Evolutionary conservation across 2,888 invertebrate genomes (phyloP).

Genomic region (Willowsia nigromaculata): DNA sequence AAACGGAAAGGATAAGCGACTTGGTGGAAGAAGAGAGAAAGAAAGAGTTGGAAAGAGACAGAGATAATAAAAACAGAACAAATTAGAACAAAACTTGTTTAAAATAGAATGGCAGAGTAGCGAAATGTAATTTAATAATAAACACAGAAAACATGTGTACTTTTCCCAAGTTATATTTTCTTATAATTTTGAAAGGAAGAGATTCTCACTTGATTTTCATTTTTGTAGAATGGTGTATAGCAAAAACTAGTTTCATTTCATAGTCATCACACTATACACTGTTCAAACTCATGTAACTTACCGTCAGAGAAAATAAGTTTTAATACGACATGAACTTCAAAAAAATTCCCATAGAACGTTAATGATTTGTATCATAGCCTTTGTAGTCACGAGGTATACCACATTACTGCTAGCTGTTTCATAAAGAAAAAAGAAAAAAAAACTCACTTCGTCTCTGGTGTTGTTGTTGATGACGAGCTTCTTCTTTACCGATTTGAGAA

Average conservation of each 20-base stretch:
- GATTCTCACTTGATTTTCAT: slow-evolving; percentile 30
- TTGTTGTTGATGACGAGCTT: slow-evolving; percentile 11
- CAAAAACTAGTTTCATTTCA: slow-evolving; percentile 14
- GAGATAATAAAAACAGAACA: slow-evolving; percentile 53
- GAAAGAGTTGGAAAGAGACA: background rate
- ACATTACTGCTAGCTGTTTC: background rate
- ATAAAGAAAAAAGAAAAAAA: background rate
- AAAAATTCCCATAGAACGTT: background rate
- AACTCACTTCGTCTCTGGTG: slow-evolving; percentile 59
- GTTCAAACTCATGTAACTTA: slow-evolving; percentile 11
- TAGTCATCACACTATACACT: background rate
- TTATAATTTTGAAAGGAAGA: slow-evolving; percentile 2
- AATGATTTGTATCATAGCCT: background rate
- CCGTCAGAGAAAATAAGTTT: slow-evolving; percentile 29
- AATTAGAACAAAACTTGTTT: slow-evolving; percentile 62
- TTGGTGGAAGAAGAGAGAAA: background rate
- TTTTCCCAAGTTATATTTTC: slow-evolving; percentile 33
- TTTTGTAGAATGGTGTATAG: background rate
- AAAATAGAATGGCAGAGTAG: background rate
- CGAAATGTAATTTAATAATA: slow-evolving; percentile 62
- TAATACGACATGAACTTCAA: slow-evolving; percentile 2
- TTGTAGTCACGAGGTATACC: background rate
- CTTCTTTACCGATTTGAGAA: background rate
- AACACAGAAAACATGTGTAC: slow-evolving; percentile 41
- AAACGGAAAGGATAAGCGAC: slow-evolving; percentile 11